Evolutionary conservation across 2,888 invertebrate species (phyloP).

Genomic region (Parelbella ahira): DNA sequence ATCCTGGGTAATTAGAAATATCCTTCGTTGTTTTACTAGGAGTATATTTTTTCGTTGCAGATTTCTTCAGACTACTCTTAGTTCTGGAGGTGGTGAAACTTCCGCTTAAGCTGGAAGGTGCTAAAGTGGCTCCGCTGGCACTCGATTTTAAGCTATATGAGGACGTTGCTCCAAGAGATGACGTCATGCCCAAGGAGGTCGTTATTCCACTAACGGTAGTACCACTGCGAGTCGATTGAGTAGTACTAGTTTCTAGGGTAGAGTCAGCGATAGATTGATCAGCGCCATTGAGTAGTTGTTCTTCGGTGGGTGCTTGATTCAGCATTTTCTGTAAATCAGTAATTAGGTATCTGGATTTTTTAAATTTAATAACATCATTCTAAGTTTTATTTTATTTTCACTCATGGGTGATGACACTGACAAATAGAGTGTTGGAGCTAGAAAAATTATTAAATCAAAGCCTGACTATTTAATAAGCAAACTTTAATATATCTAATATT

Average conservation of each 20-base stretch:
- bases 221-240: conserved; percentile 59
- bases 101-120: conserved; percentile 65
- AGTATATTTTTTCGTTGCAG: conserved; percentile 65
- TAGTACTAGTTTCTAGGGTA: conserved; percentile 54
- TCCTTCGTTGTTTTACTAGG: conserved; percentile 57
- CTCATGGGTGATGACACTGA: too few relatives aligned
- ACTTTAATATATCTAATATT: too few relatives aligned
- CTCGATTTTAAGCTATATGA: conserved; percentile 68
- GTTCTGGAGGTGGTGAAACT: conserved; percentile 64
- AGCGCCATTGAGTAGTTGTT: conserved; percentile 52
- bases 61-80: conserved; percentile 67
- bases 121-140: conserved; percentile 61
- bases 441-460: too few relatives aligned
- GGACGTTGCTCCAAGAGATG: conserved; percentile 63
- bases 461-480: too few relatives aligned
- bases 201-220: conserved; percentile 54
- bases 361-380: too few relatives aligned
- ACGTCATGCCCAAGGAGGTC: conserved; percentile 60
- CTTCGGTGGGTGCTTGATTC: conserved; percentile 70
- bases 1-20: conserved; percentile 58
- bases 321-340: conserved; percentile 68
- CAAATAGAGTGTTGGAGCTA: too few relatives aligned
- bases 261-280: conserved; percentile 55
- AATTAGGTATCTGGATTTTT: too few relatives aligned
- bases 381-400: too few relatives aligned